phyloP scores from a whole-genome alignment of 2,888 invertebrate species.

The Aphidoletes aphidimyza region DNA sequence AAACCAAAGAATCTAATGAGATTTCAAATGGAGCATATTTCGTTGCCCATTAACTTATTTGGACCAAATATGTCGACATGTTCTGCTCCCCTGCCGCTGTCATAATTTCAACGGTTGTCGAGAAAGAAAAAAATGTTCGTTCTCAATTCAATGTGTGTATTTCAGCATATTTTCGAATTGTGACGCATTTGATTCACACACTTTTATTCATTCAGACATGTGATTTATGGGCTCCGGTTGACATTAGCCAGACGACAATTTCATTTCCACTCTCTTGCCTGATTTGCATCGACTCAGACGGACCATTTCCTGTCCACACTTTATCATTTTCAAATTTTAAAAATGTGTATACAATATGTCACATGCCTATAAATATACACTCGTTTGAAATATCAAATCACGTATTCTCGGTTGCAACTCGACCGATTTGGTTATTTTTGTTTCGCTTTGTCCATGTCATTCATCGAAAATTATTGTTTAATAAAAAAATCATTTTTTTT shows the following conservation, averaged over 20 bases:
- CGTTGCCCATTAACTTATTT: background rate
- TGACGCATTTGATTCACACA: background rate
- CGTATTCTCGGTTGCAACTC: background rate
- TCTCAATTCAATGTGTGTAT: conserved; percentile 1
- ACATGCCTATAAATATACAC: background rate
- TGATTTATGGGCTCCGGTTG: conserved; percentile 33
- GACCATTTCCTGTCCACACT: conserved; percentile 29
- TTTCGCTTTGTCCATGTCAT: background rate
- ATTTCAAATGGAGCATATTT: background rate
- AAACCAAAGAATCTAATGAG: background rate
- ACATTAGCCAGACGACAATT: conserved; percentile 24
- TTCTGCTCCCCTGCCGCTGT: conserved; percentile 16
- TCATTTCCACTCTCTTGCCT: conserved; percentile 30
- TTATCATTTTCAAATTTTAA: background rate
- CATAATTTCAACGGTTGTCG: background rate
- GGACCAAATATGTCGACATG: background rate
- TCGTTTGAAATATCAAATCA: background rate
- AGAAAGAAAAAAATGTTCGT: background rate
- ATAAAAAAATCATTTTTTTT: background rate
- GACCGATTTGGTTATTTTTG: background rate
- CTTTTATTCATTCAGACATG: background rate
- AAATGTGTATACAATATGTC: background rate
- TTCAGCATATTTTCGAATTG: background rate
- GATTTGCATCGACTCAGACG: background rate
- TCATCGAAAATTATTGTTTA: conserved; percentile 51